A percentile compares a stretch with the other conserved stretches of the same genome.
Evolutionary conservation across 37 sponge, comb jelly and placozoan species (phyloP).

Genomic region (Lycopodina hypogea): DNA sequence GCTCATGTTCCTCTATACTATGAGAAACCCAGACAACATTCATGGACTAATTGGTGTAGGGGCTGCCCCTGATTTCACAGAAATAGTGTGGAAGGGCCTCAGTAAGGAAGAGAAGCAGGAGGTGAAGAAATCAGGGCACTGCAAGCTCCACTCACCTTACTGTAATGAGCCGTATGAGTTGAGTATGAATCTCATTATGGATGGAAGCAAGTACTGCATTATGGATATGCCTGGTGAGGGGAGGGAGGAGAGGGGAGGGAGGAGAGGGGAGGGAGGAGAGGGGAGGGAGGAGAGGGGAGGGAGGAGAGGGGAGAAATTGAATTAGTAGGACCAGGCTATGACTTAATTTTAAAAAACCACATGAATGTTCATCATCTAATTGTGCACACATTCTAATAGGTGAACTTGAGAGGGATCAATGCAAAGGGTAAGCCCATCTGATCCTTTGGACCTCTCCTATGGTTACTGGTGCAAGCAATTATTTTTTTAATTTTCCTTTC

Average conservation of each 20-base stretch:
- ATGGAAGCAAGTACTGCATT: conserved; percentile 65
- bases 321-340: neutral
- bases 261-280: no score
- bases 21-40: conserved; percentile 68
- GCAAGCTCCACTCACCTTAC: conserved; percentile 15
- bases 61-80: conserved; percentile 55
- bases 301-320: neutral
- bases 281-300: no score
- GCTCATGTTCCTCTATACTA: conserved; percentile 73
- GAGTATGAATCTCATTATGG: conserved; percentile 49
- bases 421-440: no score
- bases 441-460: no score
- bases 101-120: conserved; percentile 36
- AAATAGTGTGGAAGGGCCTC: conserved; percentile 48
- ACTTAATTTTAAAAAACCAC: neutral
- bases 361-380: no score
- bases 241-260: no score
- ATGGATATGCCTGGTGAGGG: conserved; percentile 68
- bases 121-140: conserved; percentile 40
- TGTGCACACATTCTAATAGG: no score
- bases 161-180: conserved; percentile 25
- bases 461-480: no score
- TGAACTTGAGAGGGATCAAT: no score
- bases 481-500: no score
- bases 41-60: conserved; percentile 63